These are phyloP conservation scores for Oscheius onirici DNA, from an alignment of 2,888 invertebrate species.

Conservation along the genomic window DNA sequence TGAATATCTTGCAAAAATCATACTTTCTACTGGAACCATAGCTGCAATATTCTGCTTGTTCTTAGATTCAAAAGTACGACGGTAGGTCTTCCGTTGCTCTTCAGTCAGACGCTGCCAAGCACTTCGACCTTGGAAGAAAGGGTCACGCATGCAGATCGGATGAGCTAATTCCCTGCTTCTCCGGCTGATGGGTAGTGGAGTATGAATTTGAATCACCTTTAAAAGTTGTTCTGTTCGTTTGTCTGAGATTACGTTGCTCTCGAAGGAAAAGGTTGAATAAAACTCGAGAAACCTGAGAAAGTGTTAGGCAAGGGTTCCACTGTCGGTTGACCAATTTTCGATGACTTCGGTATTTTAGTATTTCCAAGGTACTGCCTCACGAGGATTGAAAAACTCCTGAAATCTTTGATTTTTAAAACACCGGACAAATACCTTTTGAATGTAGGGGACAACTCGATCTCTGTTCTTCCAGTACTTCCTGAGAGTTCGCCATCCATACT, in stretches of 20 bases:
- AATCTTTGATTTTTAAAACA: neutral
- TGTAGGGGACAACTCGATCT: neutral
- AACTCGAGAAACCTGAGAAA: slow-evolving; percentile 3
- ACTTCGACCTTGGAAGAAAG: neutral
- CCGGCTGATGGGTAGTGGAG: neutral
- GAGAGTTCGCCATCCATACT: neutral
- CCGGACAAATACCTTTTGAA: neutral
- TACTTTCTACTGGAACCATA: neutral
- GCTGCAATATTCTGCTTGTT: neutral
- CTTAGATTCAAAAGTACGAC: neutral
- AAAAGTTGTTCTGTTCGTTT: neutral
- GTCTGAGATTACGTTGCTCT: neutral
- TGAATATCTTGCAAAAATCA: neutral
- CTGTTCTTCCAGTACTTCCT: neutral
- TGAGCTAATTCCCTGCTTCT: neutral
- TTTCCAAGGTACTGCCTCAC: neutral
- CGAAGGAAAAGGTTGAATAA: neutral
- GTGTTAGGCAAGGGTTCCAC: neutral
- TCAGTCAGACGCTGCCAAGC: neutral
- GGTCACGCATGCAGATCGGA: neutral
- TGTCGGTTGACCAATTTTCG: neutral
- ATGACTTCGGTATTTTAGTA: neutral
- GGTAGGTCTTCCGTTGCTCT: neutral
- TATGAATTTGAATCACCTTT: neutral
- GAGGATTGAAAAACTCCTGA: neutral